phyloP scores from a whole-genome alignment of 2,797 vertebrate species.

The Microctenopoma steveboyesi region DNA sequence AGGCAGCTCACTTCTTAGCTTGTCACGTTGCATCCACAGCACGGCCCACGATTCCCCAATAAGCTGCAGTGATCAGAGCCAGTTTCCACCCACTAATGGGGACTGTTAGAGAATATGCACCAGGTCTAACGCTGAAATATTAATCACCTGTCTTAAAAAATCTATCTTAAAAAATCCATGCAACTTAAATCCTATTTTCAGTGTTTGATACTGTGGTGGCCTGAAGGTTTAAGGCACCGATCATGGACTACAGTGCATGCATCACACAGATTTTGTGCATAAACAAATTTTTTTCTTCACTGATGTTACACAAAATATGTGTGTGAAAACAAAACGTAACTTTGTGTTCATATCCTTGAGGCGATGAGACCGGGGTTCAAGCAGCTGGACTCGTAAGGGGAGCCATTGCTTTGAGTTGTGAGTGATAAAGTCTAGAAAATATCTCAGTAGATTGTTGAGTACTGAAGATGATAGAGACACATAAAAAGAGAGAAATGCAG shows the following conservation, averaged over 20 bases:
- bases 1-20: conserved; percentile 45
- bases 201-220: no score
- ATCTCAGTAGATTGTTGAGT: background rate
- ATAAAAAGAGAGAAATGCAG: background rate
- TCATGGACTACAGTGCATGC: no score
- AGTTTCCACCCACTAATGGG: conserved; percentile 29
- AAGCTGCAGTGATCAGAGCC: conserved; percentile 35
- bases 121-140: conserved; percentile 32
- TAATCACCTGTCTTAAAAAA: conserved; percentile 3
- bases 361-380: no score
- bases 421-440: conserved; percentile 3
- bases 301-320: no score
- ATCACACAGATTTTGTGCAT: no score
- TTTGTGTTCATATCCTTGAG: no score
- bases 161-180: conserved; percentile 8
- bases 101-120: conserved; percentile 5
- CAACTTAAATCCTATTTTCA: no score
- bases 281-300: no score
- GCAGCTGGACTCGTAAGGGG: conserved; percentile 12
- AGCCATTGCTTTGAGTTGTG: conserved; percentile 29
- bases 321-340: no score
- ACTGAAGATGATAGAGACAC: background rate
- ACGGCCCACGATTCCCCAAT: conserved; percentile 19
- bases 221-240: no score
- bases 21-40: conserved; percentile 30